phyloP scores from a whole-genome alignment of 2,797 vertebrate genomes.

The Clarias laeviceps region DNA sequence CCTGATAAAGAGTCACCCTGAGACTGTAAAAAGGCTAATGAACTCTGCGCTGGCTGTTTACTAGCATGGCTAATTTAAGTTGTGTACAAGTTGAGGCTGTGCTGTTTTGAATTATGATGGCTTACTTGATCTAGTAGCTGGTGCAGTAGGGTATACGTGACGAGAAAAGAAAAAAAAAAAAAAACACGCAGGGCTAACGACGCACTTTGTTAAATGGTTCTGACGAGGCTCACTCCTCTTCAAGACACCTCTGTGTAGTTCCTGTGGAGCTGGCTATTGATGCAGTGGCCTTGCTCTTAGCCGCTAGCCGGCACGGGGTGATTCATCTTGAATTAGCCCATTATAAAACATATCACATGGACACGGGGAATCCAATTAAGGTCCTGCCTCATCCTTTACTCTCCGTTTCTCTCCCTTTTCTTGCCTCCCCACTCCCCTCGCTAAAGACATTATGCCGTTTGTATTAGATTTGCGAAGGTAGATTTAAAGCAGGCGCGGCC shows the following conservation, averaged over 20 bases:
- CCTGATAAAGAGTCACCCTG: not conserved
- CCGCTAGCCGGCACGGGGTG: slow-evolving; percentile 68
- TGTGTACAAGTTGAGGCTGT: slow-evolving; percentile 57
- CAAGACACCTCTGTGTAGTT: slow-evolving; percentile 69
- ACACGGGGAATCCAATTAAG: slow-evolving; percentile 75
- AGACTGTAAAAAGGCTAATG: slow-evolving; percentile 14
- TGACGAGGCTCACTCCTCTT: slow-evolving; percentile 69
- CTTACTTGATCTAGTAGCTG: slow-evolving; percentile 75
- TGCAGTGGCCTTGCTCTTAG: slow-evolving; percentile 63
- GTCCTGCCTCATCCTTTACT: slow-evolving; percentile 62
- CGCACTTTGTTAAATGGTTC: slow-evolving; percentile 38
- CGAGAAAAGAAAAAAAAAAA: slow-evolving; percentile 69
- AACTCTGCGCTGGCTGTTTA: slow-evolving; percentile 44
- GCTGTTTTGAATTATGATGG: slow-evolving; percentile 77
- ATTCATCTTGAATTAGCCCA: slow-evolving; percentile 77
- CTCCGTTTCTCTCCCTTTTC: slow-evolving; percentile 51
- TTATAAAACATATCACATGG: slow-evolving; percentile 74
- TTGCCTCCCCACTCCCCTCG: slow-evolving; percentile 54
- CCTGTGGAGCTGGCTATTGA: slow-evolving; percentile 70
- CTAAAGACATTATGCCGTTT: slow-evolving; percentile 79
- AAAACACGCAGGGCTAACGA: slow-evolving; percentile 64
- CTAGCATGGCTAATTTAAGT: slow-evolving; percentile 62
- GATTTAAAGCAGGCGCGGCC: slow-evolving; percentile 69
- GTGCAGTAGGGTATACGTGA: slow-evolving; percentile 54
- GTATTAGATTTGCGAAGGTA: slow-evolving; percentile 76